phyloP scores from a whole-genome alignment of 2,113 vertebrate genomes.

The pig (Sus scrofa) region T2T-Sscrofa CM000829.6:47069501-47070000 shows the following conservation, averaged over 20 bases:
- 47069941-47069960: neutral
- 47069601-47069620: neutral
- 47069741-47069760: neutral
- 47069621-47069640: neutral
- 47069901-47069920: neutral
- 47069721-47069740: neutral
- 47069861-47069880: neutral
- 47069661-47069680: neutral
- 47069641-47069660: neutral
- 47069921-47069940: neutral
- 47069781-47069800: neutral
- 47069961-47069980: neutral
- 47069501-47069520: neutral
- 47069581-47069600: neutral
- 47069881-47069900: neutral
- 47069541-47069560: neutral
- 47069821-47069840: neutral
- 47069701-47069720: neutral
- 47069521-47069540: neutral
- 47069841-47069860: neutral
- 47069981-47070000: neutral
- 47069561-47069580: neutral
- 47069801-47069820: neutral
- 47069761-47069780: neutral
- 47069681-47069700: neutral